Percentiles rank a stretch among this genome's conserved stretches.
These are phyloP conservation scores for Aurelia coerulea DNA, from an alignment of 30 jellyfish, hydroid and myxozoan species.

Conservation along the genomic window DNA sequence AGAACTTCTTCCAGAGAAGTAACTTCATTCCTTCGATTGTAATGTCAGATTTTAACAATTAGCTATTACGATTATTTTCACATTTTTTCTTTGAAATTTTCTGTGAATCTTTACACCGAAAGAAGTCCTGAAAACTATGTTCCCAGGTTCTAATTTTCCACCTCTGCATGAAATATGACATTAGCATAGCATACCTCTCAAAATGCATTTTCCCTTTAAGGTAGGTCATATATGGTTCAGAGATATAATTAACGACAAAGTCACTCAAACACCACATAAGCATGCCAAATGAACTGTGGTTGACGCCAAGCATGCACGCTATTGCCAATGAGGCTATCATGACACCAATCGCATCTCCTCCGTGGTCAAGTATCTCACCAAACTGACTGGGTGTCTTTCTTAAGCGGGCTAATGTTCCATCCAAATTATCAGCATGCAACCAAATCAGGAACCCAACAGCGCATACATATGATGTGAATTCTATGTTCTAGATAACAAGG, in stretches of 20 bases:
- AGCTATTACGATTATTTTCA: no score
- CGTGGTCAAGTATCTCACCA: constrained; percentile 65
- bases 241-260: background rate
- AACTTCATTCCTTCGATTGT: no score
- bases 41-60: no score
- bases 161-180: no score
- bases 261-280: constrained; percentile 16
- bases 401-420: constrained; percentile 48
- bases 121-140: no score
- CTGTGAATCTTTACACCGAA: no score
- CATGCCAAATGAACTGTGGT: background rate
- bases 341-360: constrained; percentile 37
- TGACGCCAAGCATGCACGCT: constrained; percentile 11
- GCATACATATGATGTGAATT: background rate
- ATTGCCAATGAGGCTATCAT: constrained; percentile 25
- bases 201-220: constrained; percentile 16
- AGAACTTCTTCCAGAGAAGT: no score
- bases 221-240: constrained; percentile 49
- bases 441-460: constrained; percentile 43
- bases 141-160: no score
- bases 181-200: constrained; percentile 30
- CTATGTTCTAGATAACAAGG: background rate
- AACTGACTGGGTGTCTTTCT: constrained; percentile 9
- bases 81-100: no score
- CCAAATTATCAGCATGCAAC: constrained; percentile 38